Conservation (phyloP, 2,888 invertebrate species). For the Rhagophthalmus giganteus region DNA sequence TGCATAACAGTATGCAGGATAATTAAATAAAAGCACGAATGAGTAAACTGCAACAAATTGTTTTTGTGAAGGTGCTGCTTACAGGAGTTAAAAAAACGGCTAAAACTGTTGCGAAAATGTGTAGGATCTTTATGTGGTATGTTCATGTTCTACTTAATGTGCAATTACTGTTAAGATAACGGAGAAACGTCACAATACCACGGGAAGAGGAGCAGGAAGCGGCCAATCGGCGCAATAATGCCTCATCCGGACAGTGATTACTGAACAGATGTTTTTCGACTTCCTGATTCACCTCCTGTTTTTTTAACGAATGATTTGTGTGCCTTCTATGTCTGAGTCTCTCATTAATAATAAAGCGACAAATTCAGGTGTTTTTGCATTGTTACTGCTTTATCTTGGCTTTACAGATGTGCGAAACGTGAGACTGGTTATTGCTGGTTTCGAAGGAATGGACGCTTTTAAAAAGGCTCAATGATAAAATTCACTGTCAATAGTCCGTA, state of each 20-base stretch:
- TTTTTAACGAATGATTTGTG: constrained; percentile 12
- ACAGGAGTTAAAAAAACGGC: neutral
- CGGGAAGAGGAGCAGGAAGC: constrained; percentile 43
- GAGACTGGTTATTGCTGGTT: constrained; percentile 4
- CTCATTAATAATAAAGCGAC: constrained; percentile 11
- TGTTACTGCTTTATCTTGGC: neutral
- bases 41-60: too few relatives aligned
- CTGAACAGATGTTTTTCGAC: constrained; percentile 38
- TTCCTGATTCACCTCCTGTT: constrained; percentile 26
- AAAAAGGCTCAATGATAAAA: constrained; percentile 1
- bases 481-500: too few relatives aligned
- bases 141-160: constrained; percentile 12
- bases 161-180: constrained; percentile 18
- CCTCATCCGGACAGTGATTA: constrained; percentile 50
- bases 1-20: too few relatives aligned
- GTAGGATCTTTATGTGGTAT: neutral
- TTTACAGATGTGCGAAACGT: constrained; percentile 4
- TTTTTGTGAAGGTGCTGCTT: neutral
- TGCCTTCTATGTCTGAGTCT: constrained; percentile 5
- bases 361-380: constrained; percentile 12
- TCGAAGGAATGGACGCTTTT: neutral
- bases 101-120: neutral
- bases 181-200: constrained; percentile 22
- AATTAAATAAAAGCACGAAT: too few relatives aligned
- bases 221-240: constrained; percentile 49